These are phyloP conservation scores for Andrena haemorrhoa DNA, from an alignment of 2,888 invertebrate genomes.

Conservation along the genomic window DNA sequence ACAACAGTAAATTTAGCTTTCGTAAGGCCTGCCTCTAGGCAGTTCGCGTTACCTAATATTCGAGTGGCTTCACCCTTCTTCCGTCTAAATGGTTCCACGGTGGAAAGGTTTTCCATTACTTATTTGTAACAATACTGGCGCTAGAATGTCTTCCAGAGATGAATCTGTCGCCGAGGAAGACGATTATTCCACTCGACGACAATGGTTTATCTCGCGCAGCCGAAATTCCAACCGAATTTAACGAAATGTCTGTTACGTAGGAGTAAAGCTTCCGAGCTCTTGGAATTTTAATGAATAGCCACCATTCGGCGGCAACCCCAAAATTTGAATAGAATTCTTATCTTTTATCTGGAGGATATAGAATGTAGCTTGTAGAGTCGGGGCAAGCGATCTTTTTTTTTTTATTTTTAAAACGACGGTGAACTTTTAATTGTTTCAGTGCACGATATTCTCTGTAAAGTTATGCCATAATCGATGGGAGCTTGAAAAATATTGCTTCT, in stretches of 20 bases:
- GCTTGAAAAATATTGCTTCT: not conserved
- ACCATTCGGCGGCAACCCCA: not conserved
- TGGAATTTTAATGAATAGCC: not conserved
- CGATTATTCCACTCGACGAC: not conserved
- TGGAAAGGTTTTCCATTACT: not conserved
- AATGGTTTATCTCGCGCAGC: not conserved
- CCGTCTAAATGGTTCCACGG: not conserved
- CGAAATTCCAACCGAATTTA: conserved; percentile 1
- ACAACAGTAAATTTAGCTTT: too few relatives aligned
- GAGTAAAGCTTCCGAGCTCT: not conserved
- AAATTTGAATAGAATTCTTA: conserved; percentile 1
- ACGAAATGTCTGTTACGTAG: not conserved
- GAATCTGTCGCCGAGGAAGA: not conserved
- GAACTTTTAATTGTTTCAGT: not conserved
- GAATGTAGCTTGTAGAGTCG: not conserved
- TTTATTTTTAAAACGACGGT: not conserved
- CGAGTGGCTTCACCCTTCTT: not conserved
- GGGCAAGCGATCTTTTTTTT: not conserved
- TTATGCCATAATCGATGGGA: not conserved
- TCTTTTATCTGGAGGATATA: not conserved
- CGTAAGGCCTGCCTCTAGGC: too few relatives aligned
- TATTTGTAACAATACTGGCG: not conserved
- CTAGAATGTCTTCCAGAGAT: not conserved
- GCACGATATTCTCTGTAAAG: not conserved
- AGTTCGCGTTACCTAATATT: not conserved